Evolutionary conservation across 2,113 vertebrate genomes (phyloP).

Genomic region (Candoia aspera): DNA sequence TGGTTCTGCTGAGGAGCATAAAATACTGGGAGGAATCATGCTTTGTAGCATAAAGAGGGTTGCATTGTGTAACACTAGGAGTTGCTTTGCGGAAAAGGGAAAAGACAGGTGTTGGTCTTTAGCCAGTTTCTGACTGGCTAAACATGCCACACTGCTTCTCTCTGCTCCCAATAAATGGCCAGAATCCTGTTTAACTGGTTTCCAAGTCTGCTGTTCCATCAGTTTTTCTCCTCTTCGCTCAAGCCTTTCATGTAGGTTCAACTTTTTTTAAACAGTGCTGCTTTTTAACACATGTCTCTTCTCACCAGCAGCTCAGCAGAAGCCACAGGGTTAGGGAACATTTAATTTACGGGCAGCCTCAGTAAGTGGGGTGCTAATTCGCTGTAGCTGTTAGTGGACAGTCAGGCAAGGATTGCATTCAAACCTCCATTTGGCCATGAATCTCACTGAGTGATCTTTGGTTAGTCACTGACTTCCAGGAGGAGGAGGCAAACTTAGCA

Average conservation of each 20-base stretch:
- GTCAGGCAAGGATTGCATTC: not conserved
- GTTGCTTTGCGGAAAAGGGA: constrained; percentile 43
- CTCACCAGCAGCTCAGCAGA: not conserved
- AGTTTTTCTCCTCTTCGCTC: constrained; percentile 22
- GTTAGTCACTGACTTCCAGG: not conserved
- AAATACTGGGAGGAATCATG: constrained; percentile 20
- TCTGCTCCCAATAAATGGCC: constrained; percentile 51
- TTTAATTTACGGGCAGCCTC: not conserved
- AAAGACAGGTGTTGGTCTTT: constrained; percentile 42
- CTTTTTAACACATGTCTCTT: not conserved
- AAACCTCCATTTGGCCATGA: not conserved
- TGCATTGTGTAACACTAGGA: constrained; percentile 47
- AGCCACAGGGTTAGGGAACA: not conserved
- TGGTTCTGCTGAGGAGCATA: constrained; percentile 5
- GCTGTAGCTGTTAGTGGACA: not conserved
- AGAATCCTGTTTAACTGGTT: constrained; percentile 66
- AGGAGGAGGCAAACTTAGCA: not conserved
- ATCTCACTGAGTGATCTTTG: not conserved
- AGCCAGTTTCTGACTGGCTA: constrained; percentile 55
- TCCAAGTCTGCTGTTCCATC: constrained; percentile 49
- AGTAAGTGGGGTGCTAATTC: not conserved
- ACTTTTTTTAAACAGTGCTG: not conserved
- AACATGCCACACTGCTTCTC: constrained; percentile 47
- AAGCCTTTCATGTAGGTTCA: not conserved
- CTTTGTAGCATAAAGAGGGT: not conserved